phyloP scores from a whole-genome alignment of 2,888 invertebrate genomes.

The Elmis aenea region DNA sequence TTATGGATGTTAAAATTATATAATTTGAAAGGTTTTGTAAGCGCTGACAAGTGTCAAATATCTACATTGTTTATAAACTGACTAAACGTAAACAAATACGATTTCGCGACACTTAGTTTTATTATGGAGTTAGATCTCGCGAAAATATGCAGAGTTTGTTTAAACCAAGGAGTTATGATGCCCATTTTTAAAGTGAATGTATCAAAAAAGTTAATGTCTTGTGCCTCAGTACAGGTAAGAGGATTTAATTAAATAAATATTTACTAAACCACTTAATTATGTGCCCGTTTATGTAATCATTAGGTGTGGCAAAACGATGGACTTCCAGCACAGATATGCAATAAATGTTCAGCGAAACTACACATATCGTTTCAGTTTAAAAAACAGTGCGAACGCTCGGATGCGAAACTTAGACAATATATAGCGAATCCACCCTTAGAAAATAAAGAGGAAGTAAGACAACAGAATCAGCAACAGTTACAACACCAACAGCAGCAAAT shows the following conservation, averaged over 20 bases:
- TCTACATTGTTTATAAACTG: too few relatives aligned
- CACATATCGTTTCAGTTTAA: constrained; percentile 49
- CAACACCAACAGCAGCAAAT: constrained; percentile 14
- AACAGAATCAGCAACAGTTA: constrained; percentile 16
- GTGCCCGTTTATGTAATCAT: constrained; percentile 6
- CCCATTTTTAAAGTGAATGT: constrained; percentile 48
- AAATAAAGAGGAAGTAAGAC: constrained; percentile 17
- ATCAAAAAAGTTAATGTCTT: constrained; percentile 48
- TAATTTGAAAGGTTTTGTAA: too few relatives aligned
- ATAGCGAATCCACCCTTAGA: constrained; percentile 25
- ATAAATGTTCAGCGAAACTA: constrained; percentile 46
- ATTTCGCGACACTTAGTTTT: too few relatives aligned
- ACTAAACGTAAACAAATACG: too few relatives aligned
- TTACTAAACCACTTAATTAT: not conserved
- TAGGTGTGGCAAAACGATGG: constrained; percentile 50
- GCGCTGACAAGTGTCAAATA: too few relatives aligned
- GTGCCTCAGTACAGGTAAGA: constrained; percentile 46
- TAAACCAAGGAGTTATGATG: constrained; percentile 45
- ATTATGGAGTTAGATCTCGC: constrained; percentile 40
- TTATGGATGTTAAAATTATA: too few relatives aligned
- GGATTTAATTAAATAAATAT: not conserved
- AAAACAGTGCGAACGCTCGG: constrained; percentile 47
- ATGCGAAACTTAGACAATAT: constrained; percentile 43
- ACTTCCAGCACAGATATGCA: constrained; percentile 46
- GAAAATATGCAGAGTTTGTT: constrained; percentile 46